Percentiles rank a stretch among this genome's conserved stretches.
phyloP scores from a whole-genome alignment of 2,797 vertebrate genomes.

The Numenius phaeopus region DNA sequence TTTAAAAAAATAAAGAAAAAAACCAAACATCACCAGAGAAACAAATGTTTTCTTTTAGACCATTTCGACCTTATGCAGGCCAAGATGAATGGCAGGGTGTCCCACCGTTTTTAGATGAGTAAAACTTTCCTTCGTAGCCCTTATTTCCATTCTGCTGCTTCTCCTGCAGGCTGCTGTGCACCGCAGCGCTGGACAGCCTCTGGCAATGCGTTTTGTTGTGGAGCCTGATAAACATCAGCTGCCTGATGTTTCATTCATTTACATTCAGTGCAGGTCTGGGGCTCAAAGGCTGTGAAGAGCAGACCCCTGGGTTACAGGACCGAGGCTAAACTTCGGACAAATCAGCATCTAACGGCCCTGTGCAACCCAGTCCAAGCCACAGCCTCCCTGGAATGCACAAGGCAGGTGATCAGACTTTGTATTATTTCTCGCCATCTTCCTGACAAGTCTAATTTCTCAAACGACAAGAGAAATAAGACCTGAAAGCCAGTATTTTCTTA shows the following conservation, averaged over 20 bases:
- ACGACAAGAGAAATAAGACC: neutral
- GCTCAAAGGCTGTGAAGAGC: neutral
- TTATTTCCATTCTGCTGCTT: neutral
- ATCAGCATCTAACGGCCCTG: neutral
- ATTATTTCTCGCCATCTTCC: neutral
- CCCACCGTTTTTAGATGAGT: neutral
- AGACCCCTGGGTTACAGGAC: neutral
- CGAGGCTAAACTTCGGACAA: neutral
- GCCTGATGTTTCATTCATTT: neutral
- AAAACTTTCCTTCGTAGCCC: neutral
- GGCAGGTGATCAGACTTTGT: neutral
- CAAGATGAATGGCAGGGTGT: neutral
- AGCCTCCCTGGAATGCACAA: neutral
- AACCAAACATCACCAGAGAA: neutral
- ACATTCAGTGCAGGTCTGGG: neutral
- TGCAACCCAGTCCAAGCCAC: neutral
- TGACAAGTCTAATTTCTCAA: neutral
- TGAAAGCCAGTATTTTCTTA: neutral
- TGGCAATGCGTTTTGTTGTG: neutral
- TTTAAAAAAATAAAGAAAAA: no score
- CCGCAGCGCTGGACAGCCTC: slow-evolving; percentile 1
- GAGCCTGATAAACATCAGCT: slow-evolving; percentile 14
- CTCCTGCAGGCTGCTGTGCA: neutral
- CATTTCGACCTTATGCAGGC: neutral
- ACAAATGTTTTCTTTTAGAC: neutral